These are phyloP conservation scores for Pararge aegeria DNA, from an alignment of 1,140 invertebrate species.

Conservation along the genomic window DNA sequence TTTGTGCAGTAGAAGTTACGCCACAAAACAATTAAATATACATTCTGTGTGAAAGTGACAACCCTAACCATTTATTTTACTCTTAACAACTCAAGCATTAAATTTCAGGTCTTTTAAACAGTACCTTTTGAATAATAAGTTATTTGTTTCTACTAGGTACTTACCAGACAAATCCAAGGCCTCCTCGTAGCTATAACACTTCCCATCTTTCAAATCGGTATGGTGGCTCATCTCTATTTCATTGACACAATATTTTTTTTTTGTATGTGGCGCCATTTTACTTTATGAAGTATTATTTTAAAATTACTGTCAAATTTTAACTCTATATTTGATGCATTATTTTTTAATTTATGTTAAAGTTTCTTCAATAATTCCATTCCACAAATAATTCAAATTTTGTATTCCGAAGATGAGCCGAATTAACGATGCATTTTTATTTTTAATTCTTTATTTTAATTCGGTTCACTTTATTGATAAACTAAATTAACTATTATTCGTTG, in stretches of 20 bases:
- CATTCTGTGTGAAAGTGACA: too few relatives aligned
- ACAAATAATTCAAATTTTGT: too few relatives aligned
- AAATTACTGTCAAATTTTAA: neutral
- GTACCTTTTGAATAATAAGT: too few relatives aligned
- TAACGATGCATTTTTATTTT: too few relatives aligned
- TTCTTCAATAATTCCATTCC: too few relatives aligned
- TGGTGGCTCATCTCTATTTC: constrained; percentile 39
- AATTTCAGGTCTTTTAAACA: neutral
- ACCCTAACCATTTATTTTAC: neutral
- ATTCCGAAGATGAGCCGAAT: too few relatives aligned
- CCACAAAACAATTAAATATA: too few relatives aligned
- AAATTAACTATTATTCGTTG: too few relatives aligned
- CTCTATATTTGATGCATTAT: neutral
- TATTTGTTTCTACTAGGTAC: too few relatives aligned
- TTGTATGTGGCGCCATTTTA: constrained; percentile 29
- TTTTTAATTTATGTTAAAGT: neutral
- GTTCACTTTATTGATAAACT: too few relatives aligned
- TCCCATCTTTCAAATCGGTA: constrained; percentile 7
- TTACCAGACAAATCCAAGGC: constrained; percentile 55
- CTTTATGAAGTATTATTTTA: neutral
- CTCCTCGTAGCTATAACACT: constrained; percentile 46
- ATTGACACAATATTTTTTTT: constrained; percentile 30
- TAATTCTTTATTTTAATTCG: too few relatives aligned
- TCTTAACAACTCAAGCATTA: neutral
- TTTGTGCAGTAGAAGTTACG: too few relatives aligned